These are phyloP conservation scores for Catharus fuscescens DNA, from an alignment of 2,113 vertebrate species.

Conservation along the genomic window DNA sequence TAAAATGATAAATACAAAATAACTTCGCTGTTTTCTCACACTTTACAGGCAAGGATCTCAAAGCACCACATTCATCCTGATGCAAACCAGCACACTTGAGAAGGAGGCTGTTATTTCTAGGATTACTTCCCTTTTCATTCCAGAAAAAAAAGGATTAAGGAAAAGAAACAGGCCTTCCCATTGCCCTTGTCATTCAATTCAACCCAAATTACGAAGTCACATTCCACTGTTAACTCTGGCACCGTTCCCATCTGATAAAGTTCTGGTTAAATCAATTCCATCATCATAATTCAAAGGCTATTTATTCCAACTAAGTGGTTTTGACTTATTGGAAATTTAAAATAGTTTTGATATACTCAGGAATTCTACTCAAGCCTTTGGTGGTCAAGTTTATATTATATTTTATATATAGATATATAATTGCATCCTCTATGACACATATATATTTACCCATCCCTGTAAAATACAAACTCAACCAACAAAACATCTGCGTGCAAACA, in stretches of 20 bases:
- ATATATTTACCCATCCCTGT: not conserved
- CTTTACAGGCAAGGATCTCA: not conserved
- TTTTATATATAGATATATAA: not conserved
- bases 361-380: not conserved
- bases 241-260: not conserved
- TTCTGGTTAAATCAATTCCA: not conserved
- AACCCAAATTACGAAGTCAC: not conserved
- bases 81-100: not conserved
- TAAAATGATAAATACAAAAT: not conserved
- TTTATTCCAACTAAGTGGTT: not conserved
- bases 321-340: not conserved
- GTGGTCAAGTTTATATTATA: not conserved
- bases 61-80: not conserved
- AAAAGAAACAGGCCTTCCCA: not conserved
- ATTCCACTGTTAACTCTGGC: not conserved
- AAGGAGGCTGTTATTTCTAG: not conserved
- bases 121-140: not conserved
- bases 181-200: not conserved
- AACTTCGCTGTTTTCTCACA: not conserved
- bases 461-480: not conserved
- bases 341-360: not conserved
- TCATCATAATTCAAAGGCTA: not conserved
- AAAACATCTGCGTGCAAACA: rapidly evolving
- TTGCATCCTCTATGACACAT: rapidly evolving
- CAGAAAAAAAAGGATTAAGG: not conserved